Percentiles rank a stretch among this genome's conserved stretches.
These are phyloP conservation scores for Caenorhabditis becei DNA, from an alignment of 2,888 invertebrate species.

Conservation along the genomic window DNA sequence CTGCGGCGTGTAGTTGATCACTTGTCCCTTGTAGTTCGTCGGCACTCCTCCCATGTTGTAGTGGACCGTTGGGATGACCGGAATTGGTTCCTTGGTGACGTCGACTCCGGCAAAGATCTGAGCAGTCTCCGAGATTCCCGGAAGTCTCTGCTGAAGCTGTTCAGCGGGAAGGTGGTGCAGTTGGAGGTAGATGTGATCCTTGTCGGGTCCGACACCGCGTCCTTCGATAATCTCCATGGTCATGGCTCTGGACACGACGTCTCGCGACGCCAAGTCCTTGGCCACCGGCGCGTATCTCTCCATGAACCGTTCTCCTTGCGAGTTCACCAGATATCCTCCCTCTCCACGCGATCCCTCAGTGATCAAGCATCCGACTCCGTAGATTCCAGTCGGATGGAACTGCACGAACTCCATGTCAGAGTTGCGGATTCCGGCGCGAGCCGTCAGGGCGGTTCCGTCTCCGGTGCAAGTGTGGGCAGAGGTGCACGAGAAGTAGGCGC, in stretches of 20 bases:
- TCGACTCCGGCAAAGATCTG: constrained; percentile 99
- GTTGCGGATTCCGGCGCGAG: constrained; percentile 93
- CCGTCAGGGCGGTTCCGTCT: constrained; percentile 88
- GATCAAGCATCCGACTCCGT: constrained; percentile 97
- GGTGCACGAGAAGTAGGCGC: constrained; percentile 98
- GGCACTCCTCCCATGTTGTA: constrained; percentile 99
- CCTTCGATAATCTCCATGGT: constrained; percentile 92
- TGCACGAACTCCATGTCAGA: constrained; percentile 99
- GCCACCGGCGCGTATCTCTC: constrained; percentile 94
- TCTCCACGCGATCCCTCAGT: constrained; percentile 91
- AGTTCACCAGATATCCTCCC: constrained; percentile 97
- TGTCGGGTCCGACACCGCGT: constrained; percentile 92
- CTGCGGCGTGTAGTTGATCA: constrained; percentile 81
- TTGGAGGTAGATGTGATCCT: constrained; percentile 84
- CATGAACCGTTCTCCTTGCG: constrained; percentile 91
- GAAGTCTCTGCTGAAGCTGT: constrained; percentile 86
- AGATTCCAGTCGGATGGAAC: constrained; percentile 99
- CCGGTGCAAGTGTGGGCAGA: constrained; percentile 99
- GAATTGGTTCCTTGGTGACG: constrained; percentile 98
- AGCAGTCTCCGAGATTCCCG: constrained; percentile 98
- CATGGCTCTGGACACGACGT: constrained; percentile 97
- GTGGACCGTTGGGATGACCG: constrained; percentile 98
- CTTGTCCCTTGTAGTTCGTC: constrained; percentile 97
- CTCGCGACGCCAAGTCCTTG: constrained; percentile 97
- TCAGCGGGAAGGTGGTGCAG: constrained; percentile 97